phyloP scores from a whole-genome alignment of 2,113 vertebrate genomes.

The Mustelus asterias region DNA sequence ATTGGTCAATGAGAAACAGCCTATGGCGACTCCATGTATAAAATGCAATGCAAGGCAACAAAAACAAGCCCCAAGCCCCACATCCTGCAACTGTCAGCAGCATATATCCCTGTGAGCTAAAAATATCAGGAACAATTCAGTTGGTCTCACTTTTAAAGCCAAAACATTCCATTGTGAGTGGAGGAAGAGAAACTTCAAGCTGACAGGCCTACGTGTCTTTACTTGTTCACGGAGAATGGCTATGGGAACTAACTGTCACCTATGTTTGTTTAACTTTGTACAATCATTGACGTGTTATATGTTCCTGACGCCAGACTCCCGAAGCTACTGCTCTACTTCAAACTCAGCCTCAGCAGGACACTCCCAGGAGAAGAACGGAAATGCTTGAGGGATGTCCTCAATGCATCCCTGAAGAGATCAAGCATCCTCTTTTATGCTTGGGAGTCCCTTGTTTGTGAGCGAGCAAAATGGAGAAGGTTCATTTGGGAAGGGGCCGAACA shows the following conservation, averaged over 20 bases:
- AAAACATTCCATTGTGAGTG: background rate
- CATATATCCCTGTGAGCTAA: background rate
- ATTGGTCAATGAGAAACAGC: background rate
- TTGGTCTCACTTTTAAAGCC: background rate
- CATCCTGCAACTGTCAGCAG: background rate
- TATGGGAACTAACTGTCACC: background rate
- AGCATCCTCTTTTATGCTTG: background rate
- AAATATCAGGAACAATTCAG: constrained; percentile 13
- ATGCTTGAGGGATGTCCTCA: background rate
- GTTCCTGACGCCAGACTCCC: background rate
- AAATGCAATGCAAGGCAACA: background rate
- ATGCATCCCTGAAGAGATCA: background rate
- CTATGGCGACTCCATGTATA: background rate
- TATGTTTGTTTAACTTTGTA: background rate
- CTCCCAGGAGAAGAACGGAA: background rate
- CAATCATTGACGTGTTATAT: background rate
- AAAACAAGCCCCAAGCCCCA: background rate
- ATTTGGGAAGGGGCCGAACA: background rate
- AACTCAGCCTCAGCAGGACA: background rate
- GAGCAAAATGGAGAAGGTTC: background rate
- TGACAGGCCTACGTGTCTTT: background rate
- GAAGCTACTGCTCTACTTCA: background rate
- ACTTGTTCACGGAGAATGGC: background rate
- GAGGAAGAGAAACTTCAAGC: constrained; percentile 21
- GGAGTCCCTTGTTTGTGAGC: background rate